Evolutionary conservation across 2,888 invertebrate genomes (phyloP), one percentile per base, ranked within the genome.

Genomic region (Lithophane semibrunnea): DNA sequence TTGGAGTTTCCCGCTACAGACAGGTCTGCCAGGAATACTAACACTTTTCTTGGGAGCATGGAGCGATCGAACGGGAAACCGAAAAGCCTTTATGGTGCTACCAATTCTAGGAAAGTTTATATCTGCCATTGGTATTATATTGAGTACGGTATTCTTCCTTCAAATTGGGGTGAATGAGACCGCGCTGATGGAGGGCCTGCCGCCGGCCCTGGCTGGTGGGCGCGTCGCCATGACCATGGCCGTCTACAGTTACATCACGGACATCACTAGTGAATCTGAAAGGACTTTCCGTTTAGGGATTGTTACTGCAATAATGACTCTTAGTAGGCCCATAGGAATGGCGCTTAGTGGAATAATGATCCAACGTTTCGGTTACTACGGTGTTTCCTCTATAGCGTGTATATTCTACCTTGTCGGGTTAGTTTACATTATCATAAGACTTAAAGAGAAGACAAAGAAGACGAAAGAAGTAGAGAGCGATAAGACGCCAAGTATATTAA

Each of bases 241-340:
- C 10, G 96, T 97, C 66, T 97, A 97, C 93, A 97, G 97, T 88
- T 98, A 97, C 88, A 94, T 98, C 37, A 97, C 97, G 65, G 97
- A 97, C 79, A 96, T 97, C 54, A 97, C 97, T 56, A 96, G 95
- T 79, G 93, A 97, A 75, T 96, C 97, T 72, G 97, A 97, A 91
- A 94, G 97, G 87, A 97, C 97, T 83, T 96, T 97, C 86, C 94
- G 97, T 85, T 94, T 97, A 88, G 98, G 97, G 8, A 95, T 97
- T 29, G 95, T 97, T 61, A 97, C 97, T 0, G 95, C 97, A 21
- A 95, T 97, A 81, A 88, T 96, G 86, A 97, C 97, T 76, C 91
- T 97, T 12, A 96, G 96, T 85, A 93, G 97, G 79, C 97, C 97
- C 0, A 91, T 97, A 68, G 97, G 97, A 16, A 94, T 96, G 5